Evolutionary conservation across 2,797 vertebrate genomes (phyloP), one percentile per base, ranked within the genome.

Genomic region (Gastrophryne carolinensis): DNA sequence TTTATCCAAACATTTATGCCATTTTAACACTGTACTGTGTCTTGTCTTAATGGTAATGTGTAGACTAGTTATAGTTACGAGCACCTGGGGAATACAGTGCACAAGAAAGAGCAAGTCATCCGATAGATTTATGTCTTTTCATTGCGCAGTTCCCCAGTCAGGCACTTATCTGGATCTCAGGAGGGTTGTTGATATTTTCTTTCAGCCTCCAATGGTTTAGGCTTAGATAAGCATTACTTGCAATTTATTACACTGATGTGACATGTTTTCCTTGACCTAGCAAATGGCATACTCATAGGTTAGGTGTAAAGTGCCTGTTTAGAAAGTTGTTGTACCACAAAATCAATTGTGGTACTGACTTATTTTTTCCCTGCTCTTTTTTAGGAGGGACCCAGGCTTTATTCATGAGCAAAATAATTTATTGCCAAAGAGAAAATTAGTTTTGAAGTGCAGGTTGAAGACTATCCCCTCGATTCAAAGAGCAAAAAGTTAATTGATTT

Each of bases 241-340:
- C 11, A 50, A 56, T 69, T 29, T 57, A 44, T 44, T 69, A 69
- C 26, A 69, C 15, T 29, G 35, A 13, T 41, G 29, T 4, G 35
- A 69, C 66, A 41, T 44, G 9, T 17, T 69, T 68, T n/a, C 24
- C 19, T 56, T 44, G 23, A 27, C 21, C 52, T 27, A 56, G 54
- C 24, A 69, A 30, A 69, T 30, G 6, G n/a, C 15, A 30, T 41
- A 39, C 41, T 56, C 15, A 29, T 57, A 10, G 10, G 29, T 41
- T 41, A 37, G 34, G 39, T 41, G 34, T 26, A 57, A 17, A 5
- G 66, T 54, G 52, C 34, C 41, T 69, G n/a, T 23, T 39, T n/a
- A 56, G 15, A 56, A 41, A 68, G 11, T 39, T 19, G 41, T 53
- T 39, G 29, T 2, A 10, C 6, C 41, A 54, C 6, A 54, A 24